Percentiles rank a stretch among this genome's conserved stretches.
phyloP scores from a whole-genome alignment of 2,888 invertebrate species.

The Cremastinae sp. region DNA sequence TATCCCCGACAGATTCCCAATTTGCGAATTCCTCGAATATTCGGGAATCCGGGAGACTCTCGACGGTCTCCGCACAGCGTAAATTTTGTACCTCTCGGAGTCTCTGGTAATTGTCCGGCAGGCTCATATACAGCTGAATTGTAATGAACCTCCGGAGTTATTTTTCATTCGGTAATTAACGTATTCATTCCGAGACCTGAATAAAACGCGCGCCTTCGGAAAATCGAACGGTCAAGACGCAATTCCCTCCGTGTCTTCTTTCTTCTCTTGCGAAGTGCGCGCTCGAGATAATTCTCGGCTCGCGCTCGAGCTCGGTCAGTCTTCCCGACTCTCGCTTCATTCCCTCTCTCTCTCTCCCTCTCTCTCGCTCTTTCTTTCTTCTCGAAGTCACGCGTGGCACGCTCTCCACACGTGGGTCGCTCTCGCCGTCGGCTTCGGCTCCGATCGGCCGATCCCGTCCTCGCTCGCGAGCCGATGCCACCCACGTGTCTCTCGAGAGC shows the following conservation, averaged over 20 bases:
- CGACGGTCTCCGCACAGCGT: constrained; percentile 35
- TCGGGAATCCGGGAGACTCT: constrained; percentile 13
- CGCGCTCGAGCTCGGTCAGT: constrained; percentile 10
- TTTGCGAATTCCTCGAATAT: constrained; percentile 54
- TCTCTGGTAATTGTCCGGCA: constrained; percentile 46
- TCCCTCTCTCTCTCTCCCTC: neutral
- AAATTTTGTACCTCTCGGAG: constrained; percentile 26
- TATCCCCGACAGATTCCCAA: constrained; percentile 43
- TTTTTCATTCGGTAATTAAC: constrained; percentile 48
- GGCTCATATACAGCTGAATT: constrained; percentile 31
- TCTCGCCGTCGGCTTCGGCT: constrained; percentile 68
- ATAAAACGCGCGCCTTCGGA: constrained; percentile 37
- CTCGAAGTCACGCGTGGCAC: constrained; percentile 77
- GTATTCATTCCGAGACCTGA: constrained; percentile 50
- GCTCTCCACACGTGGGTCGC: constrained; percentile 78
- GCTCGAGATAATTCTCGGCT: constrained; percentile 14
- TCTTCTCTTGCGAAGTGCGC: neutral
- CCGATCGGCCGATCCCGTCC: constrained; percentile 69
- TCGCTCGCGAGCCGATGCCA: constrained; percentile 73
- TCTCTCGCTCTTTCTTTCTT: constrained; percentile 13
- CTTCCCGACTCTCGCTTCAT: neutral
- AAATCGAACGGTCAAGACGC: constrained; percentile 18
- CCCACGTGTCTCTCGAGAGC: constrained; percentile 75
- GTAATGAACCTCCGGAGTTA: constrained; percentile 42
- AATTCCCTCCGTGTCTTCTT: neutral